A percentile compares a stretch with the other conserved stretches of the same genome.
Conservation (phyloP, 2,888 invertebrate species). For the Ceraclea dissimilis region DNA sequence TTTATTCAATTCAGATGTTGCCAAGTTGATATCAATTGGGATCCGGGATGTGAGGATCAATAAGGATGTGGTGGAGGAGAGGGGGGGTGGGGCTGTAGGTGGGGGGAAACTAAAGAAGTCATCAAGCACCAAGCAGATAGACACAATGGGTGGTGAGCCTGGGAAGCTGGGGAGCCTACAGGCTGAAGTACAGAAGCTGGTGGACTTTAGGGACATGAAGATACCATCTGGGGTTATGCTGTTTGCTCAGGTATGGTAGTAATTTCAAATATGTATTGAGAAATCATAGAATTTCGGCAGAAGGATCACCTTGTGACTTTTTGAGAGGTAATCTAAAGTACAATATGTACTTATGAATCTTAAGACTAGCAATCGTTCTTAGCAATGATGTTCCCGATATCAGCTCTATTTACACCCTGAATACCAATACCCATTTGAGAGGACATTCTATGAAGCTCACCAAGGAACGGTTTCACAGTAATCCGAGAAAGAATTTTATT, state of each 20-base stretch:
- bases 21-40: conserved; percentile 75
- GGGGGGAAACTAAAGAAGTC: conserved; percentile 40
- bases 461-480: too few species aligned
- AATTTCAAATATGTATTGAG: too few species aligned
- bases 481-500: too few species aligned
- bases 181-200: conserved; percentile 26
- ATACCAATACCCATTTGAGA: too few species aligned
- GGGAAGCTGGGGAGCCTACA: not conserved
- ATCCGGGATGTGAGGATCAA: conserved; percentile 74
- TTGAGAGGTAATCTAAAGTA: too few species aligned
- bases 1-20: conserved; percentile 81
- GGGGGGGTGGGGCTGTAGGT: conserved; percentile 35
- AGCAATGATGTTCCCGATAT: too few species aligned
- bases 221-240: conserved; percentile 73
- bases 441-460: too few species aligned
- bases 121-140: conserved; percentile 43
- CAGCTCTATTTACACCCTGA: too few species aligned
- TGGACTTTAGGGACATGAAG: conserved; percentile 68
- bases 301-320: not conserved
- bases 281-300: conserved; percentile 1
- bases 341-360: too few species aligned
- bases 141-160: conserved; percentile 26
- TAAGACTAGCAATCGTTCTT: too few species aligned
- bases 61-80: conserved; percentile 56
- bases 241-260: conserved; percentile 72